These are phyloP conservation scores for Sandelia bainsii DNA, from an alignment of 2,797 vertebrate genomes.

Conservation along the genomic window DNA sequence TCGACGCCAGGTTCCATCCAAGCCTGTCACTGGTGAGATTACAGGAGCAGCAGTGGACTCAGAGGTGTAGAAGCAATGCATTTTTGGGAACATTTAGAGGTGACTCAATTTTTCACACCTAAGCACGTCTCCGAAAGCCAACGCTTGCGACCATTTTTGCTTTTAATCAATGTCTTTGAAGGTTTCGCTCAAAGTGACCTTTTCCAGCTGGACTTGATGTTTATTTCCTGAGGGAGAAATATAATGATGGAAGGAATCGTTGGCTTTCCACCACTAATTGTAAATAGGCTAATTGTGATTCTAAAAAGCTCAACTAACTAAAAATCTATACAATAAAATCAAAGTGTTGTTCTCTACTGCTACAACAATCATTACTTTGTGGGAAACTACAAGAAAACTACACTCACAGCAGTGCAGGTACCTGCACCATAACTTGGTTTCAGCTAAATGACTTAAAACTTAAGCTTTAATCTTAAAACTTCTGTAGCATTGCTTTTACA, in stretches of 20 bases:
- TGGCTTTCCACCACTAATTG: constrained; percentile 48
- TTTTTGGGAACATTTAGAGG: constrained; percentile 29
- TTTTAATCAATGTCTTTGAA: constrained; percentile 41
- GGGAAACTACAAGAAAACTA: too few relatives aligned
- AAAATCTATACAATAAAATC: constrained; percentile 38
- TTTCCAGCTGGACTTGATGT: constrained; percentile 35
- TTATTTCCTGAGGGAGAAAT: constrained; percentile 39
- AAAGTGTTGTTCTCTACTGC: neutral
- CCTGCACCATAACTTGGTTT: too few relatives aligned
- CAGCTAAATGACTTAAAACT: too few relatives aligned
- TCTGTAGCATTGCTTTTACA: too few relatives aligned
- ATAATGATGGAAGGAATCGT: neutral
- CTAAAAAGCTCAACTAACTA: constrained; percentile 10
- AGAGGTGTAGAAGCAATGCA: constrained; percentile 26
- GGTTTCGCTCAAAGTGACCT: constrained; percentile 34
- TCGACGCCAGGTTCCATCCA: constrained; percentile 51
- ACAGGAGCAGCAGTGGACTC: constrained; percentile 3
- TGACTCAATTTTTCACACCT: constrained; percentile 56
- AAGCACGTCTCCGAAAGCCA: constrained; percentile 26
- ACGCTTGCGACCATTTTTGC: constrained; percentile 27
- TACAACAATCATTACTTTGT: neutral
- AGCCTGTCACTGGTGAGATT: constrained; percentile 22
- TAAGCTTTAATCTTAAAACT: too few relatives aligned
- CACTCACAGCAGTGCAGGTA: too few relatives aligned
- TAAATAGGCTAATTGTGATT: constrained; percentile 23